Evolutionary conservation across 2,888 invertebrate genomes (phyloP).

Genomic region (Flexamia atlantica): DNA sequence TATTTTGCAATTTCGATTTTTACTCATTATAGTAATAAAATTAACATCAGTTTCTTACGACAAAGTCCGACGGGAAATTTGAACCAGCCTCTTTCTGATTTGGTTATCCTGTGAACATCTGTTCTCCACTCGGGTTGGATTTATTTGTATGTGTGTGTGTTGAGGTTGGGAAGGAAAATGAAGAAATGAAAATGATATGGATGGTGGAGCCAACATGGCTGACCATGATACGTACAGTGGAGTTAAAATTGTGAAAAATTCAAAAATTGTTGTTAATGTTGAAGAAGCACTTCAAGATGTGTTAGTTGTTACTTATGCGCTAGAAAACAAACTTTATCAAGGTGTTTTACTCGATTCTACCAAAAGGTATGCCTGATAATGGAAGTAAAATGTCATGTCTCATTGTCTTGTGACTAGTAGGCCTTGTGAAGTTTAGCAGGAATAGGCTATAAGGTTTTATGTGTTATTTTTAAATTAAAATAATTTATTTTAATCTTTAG

Average conservation of each 20-base stretch:
- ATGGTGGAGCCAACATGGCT: constrained; percentile 66
- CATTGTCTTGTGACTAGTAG: constrained; percentile 16
- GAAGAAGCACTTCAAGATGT: constrained; percentile 89
- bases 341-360: constrained; percentile 89
- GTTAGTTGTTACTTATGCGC: constrained; percentile 87
- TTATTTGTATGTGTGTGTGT: too few relatives aligned
- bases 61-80: too few relatives aligned
- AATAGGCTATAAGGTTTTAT: too few relatives aligned
- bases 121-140: too few relatives aligned
- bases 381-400: neutral
- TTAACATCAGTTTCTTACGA: too few relatives aligned
- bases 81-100: too few relatives aligned
- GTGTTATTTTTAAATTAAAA: too few relatives aligned
- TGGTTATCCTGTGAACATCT: too few relatives aligned
- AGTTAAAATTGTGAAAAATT: constrained; percentile 79
- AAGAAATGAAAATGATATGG: constrained; percentile 35
- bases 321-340: constrained; percentile 86
- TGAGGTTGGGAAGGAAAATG: too few relatives aligned
- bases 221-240: constrained; percentile 67
- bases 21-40: too few relatives aligned
- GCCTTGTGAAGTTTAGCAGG: neutral
- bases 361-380: constrained; percentile 82
- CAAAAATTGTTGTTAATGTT: constrained; percentile 87
- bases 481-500: too few relatives aligned
- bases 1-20: too few relatives aligned